Percentiles rank a stretch among this genome's conserved stretches.
phyloP scores from a whole-genome alignment of 2,888 invertebrate species.

The Enchytraeus crypticus region DNA sequence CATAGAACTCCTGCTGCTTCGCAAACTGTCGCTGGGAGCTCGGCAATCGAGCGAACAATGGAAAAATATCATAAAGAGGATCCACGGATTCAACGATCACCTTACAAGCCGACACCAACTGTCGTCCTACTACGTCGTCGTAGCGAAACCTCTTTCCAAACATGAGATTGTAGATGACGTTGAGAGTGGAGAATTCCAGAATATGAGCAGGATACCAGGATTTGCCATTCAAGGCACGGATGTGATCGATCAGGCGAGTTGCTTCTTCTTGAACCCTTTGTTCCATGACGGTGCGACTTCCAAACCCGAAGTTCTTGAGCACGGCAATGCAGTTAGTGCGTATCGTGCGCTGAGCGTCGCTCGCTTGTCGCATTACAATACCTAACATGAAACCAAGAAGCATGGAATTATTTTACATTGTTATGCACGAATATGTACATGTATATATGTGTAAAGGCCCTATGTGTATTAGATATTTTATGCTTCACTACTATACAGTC shows the following conservation, averaged over 20 bases:
- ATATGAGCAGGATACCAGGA: neutral
- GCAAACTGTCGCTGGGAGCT: neutral
- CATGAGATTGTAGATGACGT: constrained; percentile 1
- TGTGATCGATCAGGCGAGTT: neutral
- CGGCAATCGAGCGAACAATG: neutral
- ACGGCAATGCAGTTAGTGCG: neutral
- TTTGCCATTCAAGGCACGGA: neutral
- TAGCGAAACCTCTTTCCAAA: neutral
- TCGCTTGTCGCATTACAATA: too few relatives aligned
- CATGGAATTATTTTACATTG: too few relatives aligned
- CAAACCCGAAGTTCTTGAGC: constrained; percentile 7
- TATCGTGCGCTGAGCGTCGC: too few relatives aligned
- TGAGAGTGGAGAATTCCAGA: neutral
- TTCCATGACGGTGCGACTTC: constrained; percentile 2
- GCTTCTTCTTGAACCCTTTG: constrained; percentile 1
- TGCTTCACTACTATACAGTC: too few relatives aligned
- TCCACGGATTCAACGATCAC: neutral
- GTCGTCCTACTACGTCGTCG: neutral
- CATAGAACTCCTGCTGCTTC: too few relatives aligned
- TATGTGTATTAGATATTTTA: too few relatives aligned
- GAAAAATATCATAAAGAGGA: neutral
- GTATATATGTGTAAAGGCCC: too few relatives aligned
- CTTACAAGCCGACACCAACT: neutral
- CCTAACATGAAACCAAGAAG: too few relatives aligned
- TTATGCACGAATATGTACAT: too few relatives aligned